phyloP scores from a whole-genome alignment of 2,113 vertebrate species.

The Cinclus cinclus region DNA sequence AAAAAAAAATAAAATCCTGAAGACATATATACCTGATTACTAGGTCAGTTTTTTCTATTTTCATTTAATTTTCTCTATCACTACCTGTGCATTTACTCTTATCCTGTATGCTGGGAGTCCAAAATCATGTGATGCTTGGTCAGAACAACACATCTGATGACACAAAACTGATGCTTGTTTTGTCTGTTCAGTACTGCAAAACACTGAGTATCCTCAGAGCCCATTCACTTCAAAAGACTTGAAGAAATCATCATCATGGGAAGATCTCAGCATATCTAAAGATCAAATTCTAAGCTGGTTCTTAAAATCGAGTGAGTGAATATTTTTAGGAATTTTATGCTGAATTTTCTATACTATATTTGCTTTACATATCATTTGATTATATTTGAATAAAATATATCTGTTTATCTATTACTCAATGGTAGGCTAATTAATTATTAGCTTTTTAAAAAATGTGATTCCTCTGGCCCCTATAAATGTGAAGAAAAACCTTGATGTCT shows the following conservation, averaged over 20 bases:
- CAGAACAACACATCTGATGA: neutral
- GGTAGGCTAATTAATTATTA: neutral
- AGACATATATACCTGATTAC: neutral
- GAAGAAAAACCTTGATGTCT: neutral
- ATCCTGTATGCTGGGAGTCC: accelerated
- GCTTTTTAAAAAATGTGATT: neutral
- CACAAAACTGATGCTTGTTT: neutral
- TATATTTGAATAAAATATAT: neutral
- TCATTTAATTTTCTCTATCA: neutral
- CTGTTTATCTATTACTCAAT: neutral
- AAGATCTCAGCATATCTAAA: neutral
- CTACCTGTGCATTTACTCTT: neutral
- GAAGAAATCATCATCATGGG: neutral
- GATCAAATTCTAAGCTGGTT: neutral
- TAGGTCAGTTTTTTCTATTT: neutral
- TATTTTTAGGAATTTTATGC: neutral
- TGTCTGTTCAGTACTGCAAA: neutral
- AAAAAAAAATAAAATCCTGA: neutral
- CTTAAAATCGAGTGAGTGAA: neutral
- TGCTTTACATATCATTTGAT: neutral
- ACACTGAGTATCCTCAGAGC: neutral
- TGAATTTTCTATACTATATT: neutral
- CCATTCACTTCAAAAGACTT: neutral
- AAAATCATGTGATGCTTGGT: neutral
- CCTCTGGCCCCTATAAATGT: neutral